Base-by-base conservation (phyloP, 2,113 vertebrate genomes). In the Anser brachyrhynchus region DNA sequence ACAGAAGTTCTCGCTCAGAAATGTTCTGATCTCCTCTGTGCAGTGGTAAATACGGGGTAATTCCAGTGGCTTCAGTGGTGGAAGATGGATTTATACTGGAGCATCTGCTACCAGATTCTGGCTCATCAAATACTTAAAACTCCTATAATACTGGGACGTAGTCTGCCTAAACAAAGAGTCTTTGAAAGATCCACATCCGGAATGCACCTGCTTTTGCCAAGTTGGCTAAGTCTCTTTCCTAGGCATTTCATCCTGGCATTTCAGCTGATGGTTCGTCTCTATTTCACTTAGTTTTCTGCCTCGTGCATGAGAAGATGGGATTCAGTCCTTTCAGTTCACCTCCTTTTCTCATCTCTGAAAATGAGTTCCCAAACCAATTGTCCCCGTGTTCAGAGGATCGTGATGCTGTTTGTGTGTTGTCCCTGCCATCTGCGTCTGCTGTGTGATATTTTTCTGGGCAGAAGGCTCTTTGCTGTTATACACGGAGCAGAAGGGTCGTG, bases 141-240 rank as follows among this genome's bases (percentile, higher is more conserved):
- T 80, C 67, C 57, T 67, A 69, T 52, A 88, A 15, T 92, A 81
- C 92, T 92, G 88, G 93, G 54, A 70, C 2, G 2, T 85, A 87
- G 62, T 72, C 79, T 94, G 58, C 66, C n/a, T 82, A 95, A 92
- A 86, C 84, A 85, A 90, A 73, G 69, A 55, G 35, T 77, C 89
- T 94, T 84, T 92, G 92, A 90, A 90, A n/a, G 22, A 57, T 39
- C 57, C 70, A 84, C 95, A 89, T 94, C 89, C 95, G 92, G 86
- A 89, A 79, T 33, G 55, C 90, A 91, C 84, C 89, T 91, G 73
- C 72, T 89, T 94, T 89, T 93, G 86, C 95, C 95, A 96, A 87
- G 52, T 74, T 93, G 88, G 80, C 73, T 87, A 44, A 41, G 58
- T 51, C 70, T 65, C 70, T 79, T 75, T 92, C 65, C 26, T 70